Conservation (phyloP, 1,140 invertebrate species). For the Drosophila yakuba region DNA sequence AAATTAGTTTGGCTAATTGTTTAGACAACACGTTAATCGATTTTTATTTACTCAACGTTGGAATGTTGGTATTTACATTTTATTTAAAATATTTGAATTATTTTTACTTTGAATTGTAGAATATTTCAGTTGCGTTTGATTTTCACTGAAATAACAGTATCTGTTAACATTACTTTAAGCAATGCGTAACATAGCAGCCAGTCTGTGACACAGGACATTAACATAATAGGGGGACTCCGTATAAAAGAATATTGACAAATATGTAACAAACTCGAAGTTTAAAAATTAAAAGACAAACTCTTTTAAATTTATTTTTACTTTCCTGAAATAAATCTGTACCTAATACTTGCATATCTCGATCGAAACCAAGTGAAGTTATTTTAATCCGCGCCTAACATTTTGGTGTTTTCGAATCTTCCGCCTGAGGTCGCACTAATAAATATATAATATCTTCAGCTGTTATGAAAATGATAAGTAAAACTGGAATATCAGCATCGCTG, state of each 20-base stretch:
- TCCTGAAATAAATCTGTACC: too few species aligned
- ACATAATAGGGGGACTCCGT: background rate
- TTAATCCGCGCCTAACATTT: background rate
- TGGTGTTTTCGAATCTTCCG: background rate
- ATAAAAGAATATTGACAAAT: background rate
- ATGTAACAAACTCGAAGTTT: background rate
- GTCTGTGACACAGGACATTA: background rate
- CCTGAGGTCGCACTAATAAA: constrained; percentile 8
- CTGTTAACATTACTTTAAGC: background rate
- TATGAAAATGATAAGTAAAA: constrained; percentile 45
- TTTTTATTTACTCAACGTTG: background rate
- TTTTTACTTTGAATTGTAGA: too few species aligned
- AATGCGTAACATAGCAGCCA: background rate
- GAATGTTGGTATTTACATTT: too few species aligned
- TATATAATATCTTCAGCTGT: constrained; percentile 10
- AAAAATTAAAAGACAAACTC: background rate
- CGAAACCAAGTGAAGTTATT: too few species aligned
- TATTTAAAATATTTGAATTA: too few species aligned
- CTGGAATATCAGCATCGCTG: constrained; percentile 32
- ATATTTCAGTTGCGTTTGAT: background rate
- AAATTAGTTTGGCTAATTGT: background rate
- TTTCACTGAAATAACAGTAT: background rate
- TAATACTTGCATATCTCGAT: too few species aligned
- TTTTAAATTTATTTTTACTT: too few species aligned
- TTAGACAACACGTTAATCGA: background rate